Conservation (phyloP, 2,888 invertebrate genomes). For the Cerceris rybyensis region DNA sequence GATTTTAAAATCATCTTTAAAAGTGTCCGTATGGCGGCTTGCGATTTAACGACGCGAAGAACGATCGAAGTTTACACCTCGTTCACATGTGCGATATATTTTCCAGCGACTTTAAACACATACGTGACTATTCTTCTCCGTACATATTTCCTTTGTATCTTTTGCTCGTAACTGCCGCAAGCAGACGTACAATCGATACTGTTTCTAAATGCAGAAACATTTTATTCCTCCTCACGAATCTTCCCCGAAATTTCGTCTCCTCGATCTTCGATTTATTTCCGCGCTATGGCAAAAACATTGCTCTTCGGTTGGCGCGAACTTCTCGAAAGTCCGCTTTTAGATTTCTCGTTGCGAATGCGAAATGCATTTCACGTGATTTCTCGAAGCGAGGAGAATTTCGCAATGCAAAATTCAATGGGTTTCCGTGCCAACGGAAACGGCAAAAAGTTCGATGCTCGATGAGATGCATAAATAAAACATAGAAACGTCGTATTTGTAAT, state of each 20-base stretch:
- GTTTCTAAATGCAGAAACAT: not conserved
- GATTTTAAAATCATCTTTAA: not conserved
- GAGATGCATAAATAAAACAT: not conserved
- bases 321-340: not conserved
- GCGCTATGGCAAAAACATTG: not conserved
- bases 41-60: constrained; percentile 12
- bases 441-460: no score
- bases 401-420: no score
- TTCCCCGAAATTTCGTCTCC: constrained; percentile 1
- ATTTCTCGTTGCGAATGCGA: not conserved
- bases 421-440: no score
- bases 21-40: not conserved
- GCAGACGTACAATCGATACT: not conserved
- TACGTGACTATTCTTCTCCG: not conserved
- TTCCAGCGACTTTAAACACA: constrained; percentile 11
- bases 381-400: not conserved
- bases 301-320: not conserved
- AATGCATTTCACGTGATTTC: not conserved
- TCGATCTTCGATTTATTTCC: not conserved
- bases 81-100: constrained; percentile 7
- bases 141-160: not conserved
- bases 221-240: constrained; percentile 6
- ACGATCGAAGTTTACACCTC: constrained; percentile 3
- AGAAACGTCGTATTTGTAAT: not conserved
- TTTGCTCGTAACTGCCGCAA: not conserved